Evolutionary conservation across 2,113 vertebrate species (phyloP), one percentile per base, ranked within the genome.

Genomic region (Rhodinocichla rosea): DNA sequence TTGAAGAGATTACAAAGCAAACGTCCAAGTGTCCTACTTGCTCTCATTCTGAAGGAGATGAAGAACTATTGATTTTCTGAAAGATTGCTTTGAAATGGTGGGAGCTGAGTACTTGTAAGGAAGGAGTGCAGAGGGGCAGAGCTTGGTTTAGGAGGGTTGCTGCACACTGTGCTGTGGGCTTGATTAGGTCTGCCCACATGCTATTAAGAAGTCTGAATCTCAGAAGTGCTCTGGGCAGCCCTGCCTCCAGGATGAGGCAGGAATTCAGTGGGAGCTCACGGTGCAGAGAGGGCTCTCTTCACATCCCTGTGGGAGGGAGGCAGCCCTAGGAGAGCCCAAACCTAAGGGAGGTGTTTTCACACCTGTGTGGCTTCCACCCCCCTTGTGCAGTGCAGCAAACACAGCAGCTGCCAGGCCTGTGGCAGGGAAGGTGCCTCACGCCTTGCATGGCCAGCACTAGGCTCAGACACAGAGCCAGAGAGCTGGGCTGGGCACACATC

Each of bases 51-150:
- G 94, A 92, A 93, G 95, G 94, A 95, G 96, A 97, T 97, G 95
- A 95, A 97, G 96, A 97, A 96, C 95, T 97, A 97, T 97, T 78
- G 96, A 97, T 97, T 97, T 96, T 95, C 92, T 93, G 96, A 90
- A 93, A 97, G 95, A 97, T 97, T 96, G 96, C 95, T 96, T 95
- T 97, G 96, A 95, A 97, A 94, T 92, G 86, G 95, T 93, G 86
- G 91, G 95, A 95, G 92, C 86, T 52, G 91, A 95, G 89, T 74
- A 90, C 68, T 94, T 96, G 95, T 81, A 75, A 96, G 56, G 95
- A 74, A 81, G 2, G 1, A 90, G 96, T 81, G 94, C 86, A 93
- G 95, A 93, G 91, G 91, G 92, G 91, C 92, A 83, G 76, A 86
- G 89, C 84, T 95, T 75, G 94, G 80, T 93, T 94, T 94, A 70